Percentiles rank a stretch among this genome's conserved stretches.
These are phyloP conservation scores for Numenius arquata DNA, from an alignment of 2,113 vertebrate species.

Conservation along the genomic window DNA sequence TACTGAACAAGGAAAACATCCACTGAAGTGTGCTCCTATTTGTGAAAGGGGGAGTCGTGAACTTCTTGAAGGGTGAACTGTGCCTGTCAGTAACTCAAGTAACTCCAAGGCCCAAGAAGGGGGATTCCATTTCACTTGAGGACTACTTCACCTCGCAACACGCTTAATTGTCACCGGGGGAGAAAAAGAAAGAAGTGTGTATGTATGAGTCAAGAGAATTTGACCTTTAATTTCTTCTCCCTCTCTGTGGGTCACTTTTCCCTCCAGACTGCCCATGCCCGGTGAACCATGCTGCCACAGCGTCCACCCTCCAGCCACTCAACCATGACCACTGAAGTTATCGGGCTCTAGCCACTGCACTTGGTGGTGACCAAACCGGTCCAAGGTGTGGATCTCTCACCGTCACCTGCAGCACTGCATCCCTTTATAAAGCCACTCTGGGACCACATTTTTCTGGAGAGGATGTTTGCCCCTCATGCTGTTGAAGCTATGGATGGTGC, in stretches of 20 bases:
- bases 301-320: neutral
- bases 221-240: neutral
- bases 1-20: neutral
- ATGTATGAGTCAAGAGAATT: neutral
- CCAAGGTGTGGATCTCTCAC: neutral
- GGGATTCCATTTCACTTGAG: neutral
- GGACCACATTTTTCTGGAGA: neutral
- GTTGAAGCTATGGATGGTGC: neutral
- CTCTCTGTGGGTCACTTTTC: neutral
- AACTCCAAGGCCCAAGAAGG: neutral
- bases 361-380: neutral
- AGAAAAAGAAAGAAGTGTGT: neutral
- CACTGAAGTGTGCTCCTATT: neutral
- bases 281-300: neutral
- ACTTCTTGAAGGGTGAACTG: neutral
- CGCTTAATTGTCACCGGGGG: neutral
- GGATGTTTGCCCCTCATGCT: neutral
- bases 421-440: neutral
- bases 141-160: neutral
- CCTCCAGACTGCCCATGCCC: neutral
- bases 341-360: rapidly evolving
- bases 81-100: neutral
- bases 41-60: neutral
- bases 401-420: neutral
- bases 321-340: neutral